phyloP scores from a whole-genome alignment of 2,888 invertebrate species.

The Malacosoma neustria region DNA sequence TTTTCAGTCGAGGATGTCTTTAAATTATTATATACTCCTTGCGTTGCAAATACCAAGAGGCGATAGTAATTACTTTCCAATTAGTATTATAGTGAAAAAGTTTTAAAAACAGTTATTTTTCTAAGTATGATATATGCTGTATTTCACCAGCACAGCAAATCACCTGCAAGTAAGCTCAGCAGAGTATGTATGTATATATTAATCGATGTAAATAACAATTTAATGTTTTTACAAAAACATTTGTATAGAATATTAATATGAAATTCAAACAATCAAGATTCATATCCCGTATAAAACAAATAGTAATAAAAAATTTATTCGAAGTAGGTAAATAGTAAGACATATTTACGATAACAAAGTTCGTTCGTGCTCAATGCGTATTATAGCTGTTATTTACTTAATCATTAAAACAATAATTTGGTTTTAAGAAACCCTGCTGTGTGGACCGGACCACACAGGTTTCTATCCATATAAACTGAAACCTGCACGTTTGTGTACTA shows the following conservation, averaged over 20 bases:
- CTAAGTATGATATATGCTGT: no score
- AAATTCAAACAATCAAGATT: neutral
- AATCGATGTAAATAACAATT: no score
- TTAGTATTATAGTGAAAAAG: no score
- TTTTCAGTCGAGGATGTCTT: no score
- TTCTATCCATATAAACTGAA: conserved; percentile 3
- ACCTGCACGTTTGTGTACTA: neutral
- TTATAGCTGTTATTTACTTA: conserved; percentile 27
- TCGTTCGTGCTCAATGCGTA: conserved; percentile 2
- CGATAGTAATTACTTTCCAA: no score
- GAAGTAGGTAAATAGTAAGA: neutral
- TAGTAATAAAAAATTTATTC: conserved; percentile 4
- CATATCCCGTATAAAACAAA: neutral
- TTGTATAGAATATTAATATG: neutral
- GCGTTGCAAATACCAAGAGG: no score
- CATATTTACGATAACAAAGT: conserved; percentile 9
- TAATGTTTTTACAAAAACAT: no score
- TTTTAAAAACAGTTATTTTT: no score
- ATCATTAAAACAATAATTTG: conserved; percentile 30
- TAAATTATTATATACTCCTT: no score
- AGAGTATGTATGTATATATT: no score
- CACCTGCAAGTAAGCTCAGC: no score
- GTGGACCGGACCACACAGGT: conserved; percentile 41
- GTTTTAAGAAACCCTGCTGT: conserved; percentile 28
- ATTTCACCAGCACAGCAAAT: no score